phyloP scores from a whole-genome alignment of 2,113 vertebrate genomes.

The Pelecanus crispus region DNA sequence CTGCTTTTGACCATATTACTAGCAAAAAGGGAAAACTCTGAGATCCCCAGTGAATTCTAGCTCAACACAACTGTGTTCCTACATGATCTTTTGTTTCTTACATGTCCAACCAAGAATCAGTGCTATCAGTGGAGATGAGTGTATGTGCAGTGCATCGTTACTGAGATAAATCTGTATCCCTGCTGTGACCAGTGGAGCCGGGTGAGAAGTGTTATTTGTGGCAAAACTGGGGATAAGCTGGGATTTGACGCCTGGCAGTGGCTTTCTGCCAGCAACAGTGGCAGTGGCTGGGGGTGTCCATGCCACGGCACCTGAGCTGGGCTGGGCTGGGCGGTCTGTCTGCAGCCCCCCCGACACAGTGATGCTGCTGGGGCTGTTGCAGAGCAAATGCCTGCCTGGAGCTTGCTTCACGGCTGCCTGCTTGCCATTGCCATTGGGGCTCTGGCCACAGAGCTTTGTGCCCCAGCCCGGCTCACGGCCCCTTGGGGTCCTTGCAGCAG shows the following conservation, averaged over 20 bases:
- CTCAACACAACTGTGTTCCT: neutral
- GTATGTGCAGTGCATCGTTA: accelerated
- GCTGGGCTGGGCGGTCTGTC: no score
- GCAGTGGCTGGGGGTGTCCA: no score
- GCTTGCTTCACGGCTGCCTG: neutral
- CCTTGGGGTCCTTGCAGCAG: neutral
- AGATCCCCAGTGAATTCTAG: neutral
- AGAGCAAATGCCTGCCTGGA: neutral
- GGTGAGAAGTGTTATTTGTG: neutral
- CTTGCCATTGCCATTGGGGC: neutral
- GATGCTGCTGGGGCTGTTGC: neutral
- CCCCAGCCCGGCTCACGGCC: neutral
- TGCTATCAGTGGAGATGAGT: accelerated
- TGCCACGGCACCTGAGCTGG: no score
- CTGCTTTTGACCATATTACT: neutral
- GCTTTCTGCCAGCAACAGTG: neutral
- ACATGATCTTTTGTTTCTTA: accelerated
- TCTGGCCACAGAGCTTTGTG: neutral
- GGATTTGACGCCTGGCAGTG: neutral
- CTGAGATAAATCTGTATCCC: accelerated
- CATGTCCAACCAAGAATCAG: accelerated
- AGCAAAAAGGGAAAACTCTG: neutral
- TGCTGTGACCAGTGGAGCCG: accelerated
- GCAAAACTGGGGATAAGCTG: neutral
- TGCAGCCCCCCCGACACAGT: accelerated